These are phyloP conservation scores for Spodoptera exigua DNA, from an alignment of 2,888 invertebrate genomes.

Conservation along the genomic window DNA sequence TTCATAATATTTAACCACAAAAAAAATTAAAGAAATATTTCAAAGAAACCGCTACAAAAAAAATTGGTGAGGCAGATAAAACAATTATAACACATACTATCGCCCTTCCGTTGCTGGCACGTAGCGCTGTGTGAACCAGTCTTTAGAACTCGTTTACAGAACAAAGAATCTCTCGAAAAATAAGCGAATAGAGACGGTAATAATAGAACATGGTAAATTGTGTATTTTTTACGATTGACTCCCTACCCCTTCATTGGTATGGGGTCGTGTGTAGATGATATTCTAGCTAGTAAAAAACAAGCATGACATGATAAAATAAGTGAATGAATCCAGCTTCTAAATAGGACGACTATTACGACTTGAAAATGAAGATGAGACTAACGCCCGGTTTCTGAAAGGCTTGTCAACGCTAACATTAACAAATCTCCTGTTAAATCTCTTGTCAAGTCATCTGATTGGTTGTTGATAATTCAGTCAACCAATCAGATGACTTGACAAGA, in stretches of 20 bases:
- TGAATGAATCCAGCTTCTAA: too few species aligned
- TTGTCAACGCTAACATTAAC: too few species aligned
- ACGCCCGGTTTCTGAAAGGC: too few species aligned
- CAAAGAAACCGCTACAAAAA: constrained; percentile 5
- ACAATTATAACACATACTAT: constrained; percentile 25
- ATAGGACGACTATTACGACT: too few species aligned
- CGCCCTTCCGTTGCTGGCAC: neutral
- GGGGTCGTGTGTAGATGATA: neutral
- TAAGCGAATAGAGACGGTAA: constrained; percentile 12
- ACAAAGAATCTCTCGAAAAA: constrained; percentile 26
- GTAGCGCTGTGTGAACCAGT: constrained; percentile 12
- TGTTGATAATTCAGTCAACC: too few species aligned
- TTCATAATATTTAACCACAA: too few species aligned
- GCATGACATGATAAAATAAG: neutral
- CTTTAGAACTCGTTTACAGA: constrained; percentile 29
- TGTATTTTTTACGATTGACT: constrained; percentile 10
- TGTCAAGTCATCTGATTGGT: too few species aligned
- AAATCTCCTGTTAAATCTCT: too few species aligned
- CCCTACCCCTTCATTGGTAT: too few species aligned
- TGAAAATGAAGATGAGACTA: too few species aligned
- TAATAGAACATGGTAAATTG: constrained; percentile 1
- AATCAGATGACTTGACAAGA: too few species aligned
- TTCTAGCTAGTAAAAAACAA: neutral
- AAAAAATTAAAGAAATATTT: too few species aligned
- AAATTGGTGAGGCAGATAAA: constrained; percentile 23